Evolutionary conservation across 2,797 vertebrate species (phyloP), one percentile per base, ranked within the genome.

Genomic region (Champsocephalus gunnari): DNA sequence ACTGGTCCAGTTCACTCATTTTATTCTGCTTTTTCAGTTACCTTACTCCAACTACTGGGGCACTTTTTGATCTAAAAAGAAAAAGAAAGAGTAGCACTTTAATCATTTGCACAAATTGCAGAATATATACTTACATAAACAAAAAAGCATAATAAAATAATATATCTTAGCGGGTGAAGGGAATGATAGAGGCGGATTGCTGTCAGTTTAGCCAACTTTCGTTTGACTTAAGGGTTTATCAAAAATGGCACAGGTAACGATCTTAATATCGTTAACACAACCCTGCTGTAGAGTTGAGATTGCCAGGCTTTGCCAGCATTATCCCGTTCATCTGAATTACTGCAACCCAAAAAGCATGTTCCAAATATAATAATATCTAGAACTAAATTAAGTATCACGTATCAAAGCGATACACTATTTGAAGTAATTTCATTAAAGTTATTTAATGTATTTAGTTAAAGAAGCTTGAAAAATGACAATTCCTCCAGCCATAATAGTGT

Each of bases 1-100:
- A 95, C 95, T 98, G 97, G 92, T 99, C 98, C 73, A 99, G 96
- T 95, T 99, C 98, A 91, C 98, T 99, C 98, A 99, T 99, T 95
- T 97, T 99, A 94, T 87, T 92, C 87, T 88, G 89, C 94, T 95
- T 92, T 95, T 95, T 94, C 87, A 90, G 95, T 95, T 89, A 93
- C 93, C 93, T 95, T 93, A 82, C 93, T 93, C 93, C 95, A 93
- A 93, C 96, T 95, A 95, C 95, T 66, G 76, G 93, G 95, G 95
- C 94, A 95, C 93, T 93, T 94, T 90, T 92, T 93, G 93, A 95
- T 96, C 98, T 99, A 91, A 44, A 19, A 38, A 38, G 66, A 19
- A 49, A 24, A 71, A 66, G 12, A 44, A 48, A 81, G 11, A 71
- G 5, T 41, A 32, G 16, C 45, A 61, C 24, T 54, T 83, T 44